A percentile compares a stretch with the other conserved stretches of the same genome.
Conservation (phyloP, 92 coral and sea anemone species). For the Desmophyllum pertusum region DNA sequence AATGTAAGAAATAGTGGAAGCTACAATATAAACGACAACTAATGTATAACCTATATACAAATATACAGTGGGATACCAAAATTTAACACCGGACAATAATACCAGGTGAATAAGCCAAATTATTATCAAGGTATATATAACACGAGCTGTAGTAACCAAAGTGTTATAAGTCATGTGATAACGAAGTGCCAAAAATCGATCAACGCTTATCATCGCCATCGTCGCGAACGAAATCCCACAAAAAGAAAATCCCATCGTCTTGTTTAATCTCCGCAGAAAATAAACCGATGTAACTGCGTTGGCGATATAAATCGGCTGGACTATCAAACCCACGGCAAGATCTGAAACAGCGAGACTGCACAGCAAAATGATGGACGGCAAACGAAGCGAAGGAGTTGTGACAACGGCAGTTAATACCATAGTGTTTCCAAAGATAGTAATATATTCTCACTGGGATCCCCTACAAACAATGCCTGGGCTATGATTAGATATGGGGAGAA, state of each 20-base stretch:
- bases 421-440: neutral
- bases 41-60: neutral
- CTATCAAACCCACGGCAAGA: slow-evolving; percentile 13
- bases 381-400: slow-evolving; percentile 1
- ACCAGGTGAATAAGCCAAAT: slow-evolving; percentile 6
- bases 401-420: slow-evolving; percentile 12
- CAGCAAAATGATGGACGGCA: neutral
- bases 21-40: neutral
- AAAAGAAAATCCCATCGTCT: neutral
- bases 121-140: neutral
- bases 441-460: too few species aligned
- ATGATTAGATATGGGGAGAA: too few species aligned
- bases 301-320: slow-evolving; percentile 21
- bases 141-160: neutral
- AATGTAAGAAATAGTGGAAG: neutral
- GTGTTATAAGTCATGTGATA: slow-evolving; percentile 5
- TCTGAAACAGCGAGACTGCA: slow-evolving; percentile 29
- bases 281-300: neutral
- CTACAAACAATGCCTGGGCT: too few species aligned
- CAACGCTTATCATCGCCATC: slow-evolving; percentile 32
- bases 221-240: slow-evolving; percentile 24
- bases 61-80: neutral
- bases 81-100: too few species aligned
- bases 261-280: neutral
- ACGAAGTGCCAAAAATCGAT: slow-evolving; percentile 17